Percentiles rank a stretch among this genome's conserved stretches.
phyloP scores from a whole-genome alignment of 2,113 vertebrate species.

The Dicentrarchus labrax region DNA sequence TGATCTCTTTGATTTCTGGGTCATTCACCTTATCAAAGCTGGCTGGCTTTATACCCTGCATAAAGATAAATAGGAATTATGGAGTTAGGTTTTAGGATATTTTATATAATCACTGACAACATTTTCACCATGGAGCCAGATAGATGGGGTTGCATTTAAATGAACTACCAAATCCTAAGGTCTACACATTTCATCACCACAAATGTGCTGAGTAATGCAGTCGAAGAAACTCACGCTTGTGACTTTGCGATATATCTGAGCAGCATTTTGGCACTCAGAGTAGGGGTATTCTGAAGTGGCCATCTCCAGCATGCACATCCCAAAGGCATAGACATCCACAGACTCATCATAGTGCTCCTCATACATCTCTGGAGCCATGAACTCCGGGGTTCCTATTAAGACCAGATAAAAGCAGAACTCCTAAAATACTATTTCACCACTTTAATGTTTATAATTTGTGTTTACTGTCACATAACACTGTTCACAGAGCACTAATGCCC shows the following conservation, averaged over 20 bases:
- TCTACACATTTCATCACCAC: neutral
- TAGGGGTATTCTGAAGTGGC: conserved; percentile 96
- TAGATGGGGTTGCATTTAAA: neutral
- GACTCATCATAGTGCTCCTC: conserved; percentile 96
- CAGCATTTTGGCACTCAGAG: conserved; percentile 95
- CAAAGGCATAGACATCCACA: conserved; percentile 95
- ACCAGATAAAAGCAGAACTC: conserved; percentile 40
- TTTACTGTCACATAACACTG: neutral
- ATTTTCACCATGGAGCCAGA: neutral
- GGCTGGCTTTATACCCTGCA: conserved; percentile 94
- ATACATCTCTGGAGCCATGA: conserved; percentile 97
- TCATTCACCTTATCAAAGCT: conserved; percentile 95
- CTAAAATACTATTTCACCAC: conserved; percentile 13
- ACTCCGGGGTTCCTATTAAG: conserved; percentile 92
- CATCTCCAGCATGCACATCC: conserved; percentile 98
- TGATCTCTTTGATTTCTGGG: conserved; percentile 97
- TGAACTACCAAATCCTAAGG: neutral
- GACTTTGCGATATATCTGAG: conserved; percentile 97
- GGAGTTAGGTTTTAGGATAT: neutral
- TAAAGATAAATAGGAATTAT: conserved; percentile 14
- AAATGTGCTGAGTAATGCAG: neutral
- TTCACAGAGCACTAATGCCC: neutral
- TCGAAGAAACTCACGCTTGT: conserved; percentile 90
- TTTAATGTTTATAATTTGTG: conserved; percentile 10
- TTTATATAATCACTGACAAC: neutral